These are phyloP conservation scores for Gallirallus australis DNA, from an alignment of 2,797 vertebrate genomes.

Conservation along the genomic window DNA sequence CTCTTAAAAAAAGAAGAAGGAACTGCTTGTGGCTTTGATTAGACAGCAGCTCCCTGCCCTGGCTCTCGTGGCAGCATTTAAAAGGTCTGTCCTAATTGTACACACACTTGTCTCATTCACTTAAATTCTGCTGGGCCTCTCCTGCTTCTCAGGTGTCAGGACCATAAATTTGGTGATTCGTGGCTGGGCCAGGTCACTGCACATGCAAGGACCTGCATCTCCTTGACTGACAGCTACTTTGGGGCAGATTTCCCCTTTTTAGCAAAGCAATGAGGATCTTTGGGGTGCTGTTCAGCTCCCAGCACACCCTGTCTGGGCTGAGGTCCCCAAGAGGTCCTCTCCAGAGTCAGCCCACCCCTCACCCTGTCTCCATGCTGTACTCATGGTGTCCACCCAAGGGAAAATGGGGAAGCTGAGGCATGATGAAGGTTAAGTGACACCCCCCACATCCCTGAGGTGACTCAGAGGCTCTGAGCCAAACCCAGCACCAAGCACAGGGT, in stretches of 20 bases:
- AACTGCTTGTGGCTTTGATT: slow-evolving; percentile 26
- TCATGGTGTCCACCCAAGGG: not conserved
- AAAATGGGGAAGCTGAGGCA: not conserved
- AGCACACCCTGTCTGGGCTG: not conserved
- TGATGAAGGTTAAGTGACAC: accelerated
- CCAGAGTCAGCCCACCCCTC: not conserved
- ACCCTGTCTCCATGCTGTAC: not conserved
- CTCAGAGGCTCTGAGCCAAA: not conserved
- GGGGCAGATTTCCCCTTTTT: not conserved
- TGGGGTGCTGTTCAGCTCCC: not conserved
- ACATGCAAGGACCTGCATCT: accelerated
- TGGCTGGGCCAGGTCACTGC: not conserved
- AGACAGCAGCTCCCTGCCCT: not conserved
- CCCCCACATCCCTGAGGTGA: no score
- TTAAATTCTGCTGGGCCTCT: not conserved
- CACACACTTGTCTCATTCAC: slow-evolving; percentile 50
- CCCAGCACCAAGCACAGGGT: not conserved
- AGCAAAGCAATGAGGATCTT: accelerated
- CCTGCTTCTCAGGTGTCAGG: slow-evolving; percentile 42
- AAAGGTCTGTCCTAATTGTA: slow-evolving; percentile 5
- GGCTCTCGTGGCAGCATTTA: not conserved
- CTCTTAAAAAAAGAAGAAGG: not conserved
- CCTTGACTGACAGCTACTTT: accelerated
- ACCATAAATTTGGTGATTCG: not conserved
- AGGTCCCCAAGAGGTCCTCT: not conserved